A percentile compares a stretch with the other conserved stretches of the same genome.
These are phyloP conservation scores for Rhamphomyia laevipes DNA, from an alignment of 2,888 invertebrate species.

Conservation along the genomic window DNA sequence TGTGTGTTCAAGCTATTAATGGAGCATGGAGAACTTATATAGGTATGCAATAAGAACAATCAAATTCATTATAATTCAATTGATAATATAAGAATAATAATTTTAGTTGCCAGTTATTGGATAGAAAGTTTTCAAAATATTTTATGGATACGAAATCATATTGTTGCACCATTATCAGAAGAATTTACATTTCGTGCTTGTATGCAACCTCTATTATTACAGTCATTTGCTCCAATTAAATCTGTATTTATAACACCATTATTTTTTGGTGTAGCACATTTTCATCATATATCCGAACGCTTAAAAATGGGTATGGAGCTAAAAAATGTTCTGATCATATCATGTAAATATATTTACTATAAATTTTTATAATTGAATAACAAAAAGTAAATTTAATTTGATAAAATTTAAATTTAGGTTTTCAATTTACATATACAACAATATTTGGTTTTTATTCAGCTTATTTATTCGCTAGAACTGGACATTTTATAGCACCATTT, in stretches of 20 bases:
- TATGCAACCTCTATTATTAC: conserved; percentile 82
- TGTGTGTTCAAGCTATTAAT: conserved; percentile 57
- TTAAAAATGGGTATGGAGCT: conserved; percentile 58
- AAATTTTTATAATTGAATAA: conserved; percentile 3
- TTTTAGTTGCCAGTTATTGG: conserved; percentile 60
- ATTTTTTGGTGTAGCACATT: conserved; percentile 88
- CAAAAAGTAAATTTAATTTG: conserved; percentile 13
- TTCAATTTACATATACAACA: conserved; percentile 85
- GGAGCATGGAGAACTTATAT: conserved; percentile 56
- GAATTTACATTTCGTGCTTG: conserved; percentile 93
- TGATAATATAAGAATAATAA: background rate
- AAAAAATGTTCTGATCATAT: conserved; percentile 55
- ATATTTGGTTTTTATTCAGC: conserved; percentile 91
- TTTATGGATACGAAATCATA: conserved; percentile 77
- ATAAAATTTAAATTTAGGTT: too few relatives aligned
- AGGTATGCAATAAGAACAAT: conserved; percentile 38
- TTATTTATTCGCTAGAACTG: conserved; percentile 80
- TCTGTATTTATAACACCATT: conserved; percentile 78
- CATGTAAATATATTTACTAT: conserved; percentile 45
- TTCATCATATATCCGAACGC: conserved; percentile 81
- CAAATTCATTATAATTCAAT: too few relatives aligned
- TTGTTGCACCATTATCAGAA: conserved; percentile 87
- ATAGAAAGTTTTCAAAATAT: conserved; percentile 56
- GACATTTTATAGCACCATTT: conserved; percentile 79
- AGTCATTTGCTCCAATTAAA: conserved; percentile 60